A percentile compares a stretch with the other conserved stretches of the same genome.
Evolutionary conservation across 2,888 invertebrate genomes (phyloP).

Genomic region (Deilephila elpenor): DNA sequence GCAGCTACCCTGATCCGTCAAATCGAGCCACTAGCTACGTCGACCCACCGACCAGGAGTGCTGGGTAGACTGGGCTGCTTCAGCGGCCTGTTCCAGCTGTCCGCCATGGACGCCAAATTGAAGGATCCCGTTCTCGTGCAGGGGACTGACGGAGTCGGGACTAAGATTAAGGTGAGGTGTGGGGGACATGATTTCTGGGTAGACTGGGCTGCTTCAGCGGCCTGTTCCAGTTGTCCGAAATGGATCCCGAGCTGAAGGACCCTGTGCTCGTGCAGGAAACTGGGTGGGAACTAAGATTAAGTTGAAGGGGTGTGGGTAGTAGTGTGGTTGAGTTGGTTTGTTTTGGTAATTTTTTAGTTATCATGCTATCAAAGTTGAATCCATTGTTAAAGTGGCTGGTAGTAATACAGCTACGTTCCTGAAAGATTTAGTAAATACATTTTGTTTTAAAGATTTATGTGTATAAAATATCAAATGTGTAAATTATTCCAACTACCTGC

Average conservation of each 20-base stretch:
- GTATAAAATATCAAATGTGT: no score
- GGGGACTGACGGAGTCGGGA: slow-evolving; percentile 98
- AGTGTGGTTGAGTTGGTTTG: not conserved
- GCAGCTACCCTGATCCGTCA: slow-evolving; percentile 93
- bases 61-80: slow-evolving; percentile 95
- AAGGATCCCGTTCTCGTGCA: slow-evolving; percentile 95
- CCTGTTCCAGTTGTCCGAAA: slow-evolving; percentile 92
- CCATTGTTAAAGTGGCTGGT: no score
- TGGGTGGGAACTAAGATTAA: slow-evolving; percentile 98
- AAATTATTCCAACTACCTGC: no score
- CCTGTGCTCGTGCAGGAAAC: slow-evolving; percentile 97
- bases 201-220: slow-evolving; percentile 97
- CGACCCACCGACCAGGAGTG: slow-evolving; percentile 91
- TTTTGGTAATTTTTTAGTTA: no score
- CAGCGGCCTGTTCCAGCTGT: slow-evolving; percentile 96
- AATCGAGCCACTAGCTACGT: slow-evolving; percentile 92
- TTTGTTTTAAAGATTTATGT: no score
- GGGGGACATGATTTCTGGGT: slow-evolving; percentile 89
- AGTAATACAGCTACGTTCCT: no score
- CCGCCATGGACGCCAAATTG: slow-evolving; percentile 86
- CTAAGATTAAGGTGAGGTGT: slow-evolving; percentile 92
- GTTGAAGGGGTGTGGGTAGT: slow-evolving; percentile 72
- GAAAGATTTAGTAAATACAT: no score
- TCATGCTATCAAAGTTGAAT: no score
- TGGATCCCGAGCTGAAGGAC: slow-evolving; percentile 86